phyloP scores from a whole-genome alignment of 2,888 invertebrate species.

The Lamellibrachia satsuma region DNA sequence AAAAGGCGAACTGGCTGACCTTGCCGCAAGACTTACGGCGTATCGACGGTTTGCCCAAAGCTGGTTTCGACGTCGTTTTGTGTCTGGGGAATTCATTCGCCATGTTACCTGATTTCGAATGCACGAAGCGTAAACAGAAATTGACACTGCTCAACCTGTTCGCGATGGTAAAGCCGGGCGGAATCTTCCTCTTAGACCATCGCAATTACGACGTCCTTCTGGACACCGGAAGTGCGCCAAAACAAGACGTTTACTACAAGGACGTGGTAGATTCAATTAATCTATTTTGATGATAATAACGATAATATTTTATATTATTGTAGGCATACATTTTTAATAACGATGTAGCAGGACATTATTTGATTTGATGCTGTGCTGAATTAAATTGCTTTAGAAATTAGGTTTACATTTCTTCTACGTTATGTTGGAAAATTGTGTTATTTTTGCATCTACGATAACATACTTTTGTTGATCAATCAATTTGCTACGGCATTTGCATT shows the following conservation, averaged over 20 bases:
- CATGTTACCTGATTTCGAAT: conserved; percentile 81
- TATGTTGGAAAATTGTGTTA: no score
- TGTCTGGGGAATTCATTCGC: conserved; percentile 91
- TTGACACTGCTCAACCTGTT: conserved; percentile 80
- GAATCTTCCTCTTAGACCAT: conserved; percentile 85
- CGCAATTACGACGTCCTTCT: conserved; percentile 87
- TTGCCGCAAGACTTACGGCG: conserved; percentile 76
- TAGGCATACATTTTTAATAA: no score
- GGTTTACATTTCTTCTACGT: no score
- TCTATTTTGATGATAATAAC: background rate
- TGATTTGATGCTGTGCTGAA: no score
- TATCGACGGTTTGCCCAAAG: background rate
- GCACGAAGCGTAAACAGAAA: conserved; percentile 33
- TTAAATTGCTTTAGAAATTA: no score
- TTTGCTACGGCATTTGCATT: no score
- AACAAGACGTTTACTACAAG: background rate
- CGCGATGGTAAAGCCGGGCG: conserved; percentile 83
- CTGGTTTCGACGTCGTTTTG: conserved; percentile 83
- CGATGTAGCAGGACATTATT: no score
- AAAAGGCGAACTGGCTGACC: conserved; percentile 89
- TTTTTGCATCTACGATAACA: no score
- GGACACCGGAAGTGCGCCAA: conserved; percentile 78
- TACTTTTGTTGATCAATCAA: no score
- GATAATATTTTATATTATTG: background rate
- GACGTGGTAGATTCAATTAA: background rate